Conservation (phyloP, 2,797 vertebrate species). For the Sarcoramphus papa region DNA sequence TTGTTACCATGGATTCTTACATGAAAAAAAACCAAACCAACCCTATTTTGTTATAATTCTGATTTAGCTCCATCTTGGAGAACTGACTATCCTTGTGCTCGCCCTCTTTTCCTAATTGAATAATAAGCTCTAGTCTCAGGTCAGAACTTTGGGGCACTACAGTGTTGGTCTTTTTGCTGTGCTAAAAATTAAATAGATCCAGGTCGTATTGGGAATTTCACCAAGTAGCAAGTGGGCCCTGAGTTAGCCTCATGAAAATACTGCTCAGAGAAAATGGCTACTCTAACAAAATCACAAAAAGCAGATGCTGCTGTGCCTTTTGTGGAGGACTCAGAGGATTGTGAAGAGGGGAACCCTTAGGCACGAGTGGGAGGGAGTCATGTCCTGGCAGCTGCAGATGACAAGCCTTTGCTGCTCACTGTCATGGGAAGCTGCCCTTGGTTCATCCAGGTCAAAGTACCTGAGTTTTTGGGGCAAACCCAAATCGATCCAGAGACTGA, state of each 20-base stretch:
- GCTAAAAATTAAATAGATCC: not conserved
- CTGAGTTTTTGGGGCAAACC: not conserved
- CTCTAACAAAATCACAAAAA: not conserved
- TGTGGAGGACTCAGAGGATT: not conserved
- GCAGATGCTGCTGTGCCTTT: not conserved
- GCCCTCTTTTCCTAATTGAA: not conserved
- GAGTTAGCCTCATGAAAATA: not conserved
- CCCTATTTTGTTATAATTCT: not conserved
- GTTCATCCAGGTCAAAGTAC: not conserved
- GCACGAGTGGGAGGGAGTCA: rapidly evolving
- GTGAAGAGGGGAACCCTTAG: not conserved
- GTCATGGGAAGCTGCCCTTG: not conserved
- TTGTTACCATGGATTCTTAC: not conserved
- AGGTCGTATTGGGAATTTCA: not conserved
- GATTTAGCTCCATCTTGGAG: not conserved
- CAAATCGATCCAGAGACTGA: not conserved
- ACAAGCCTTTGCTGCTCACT: not conserved
- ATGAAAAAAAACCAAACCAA: not conserved
- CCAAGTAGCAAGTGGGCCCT: not conserved
- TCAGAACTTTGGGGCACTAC: not conserved
- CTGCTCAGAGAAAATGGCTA: not conserved
- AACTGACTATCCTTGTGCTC: not conserved
- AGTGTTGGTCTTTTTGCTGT: not conserved
- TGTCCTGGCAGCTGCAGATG: not conserved
- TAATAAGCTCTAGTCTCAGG: not conserved